These are phyloP conservation scores for Acipenser ruthenus DNA, from an alignment of 2,797 vertebrate genomes.

Conservation along the genomic window DNA sequence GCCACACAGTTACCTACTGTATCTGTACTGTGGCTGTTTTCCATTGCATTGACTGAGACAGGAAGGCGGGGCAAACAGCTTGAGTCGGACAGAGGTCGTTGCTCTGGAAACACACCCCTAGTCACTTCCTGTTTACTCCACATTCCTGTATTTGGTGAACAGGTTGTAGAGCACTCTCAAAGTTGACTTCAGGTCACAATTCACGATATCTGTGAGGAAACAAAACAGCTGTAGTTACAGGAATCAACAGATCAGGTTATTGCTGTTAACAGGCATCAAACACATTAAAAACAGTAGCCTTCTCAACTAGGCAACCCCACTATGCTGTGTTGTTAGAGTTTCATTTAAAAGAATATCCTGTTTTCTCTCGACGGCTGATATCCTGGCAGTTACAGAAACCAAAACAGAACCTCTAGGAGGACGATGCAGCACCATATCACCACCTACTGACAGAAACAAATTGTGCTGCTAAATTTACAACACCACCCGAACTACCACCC, in stretches of 20 bases:
- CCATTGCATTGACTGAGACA: not conserved
- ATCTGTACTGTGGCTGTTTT: not conserved
- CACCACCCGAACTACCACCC: too few species aligned
- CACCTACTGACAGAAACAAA: too few species aligned
- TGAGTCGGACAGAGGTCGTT: constrained; percentile 5
- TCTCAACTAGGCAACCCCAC: too few species aligned
- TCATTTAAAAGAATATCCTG: too few species aligned
- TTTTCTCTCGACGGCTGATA: too few species aligned
- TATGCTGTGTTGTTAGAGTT: too few species aligned
- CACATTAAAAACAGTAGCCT: too few species aligned
- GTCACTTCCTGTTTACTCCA: constrained; percentile 61
- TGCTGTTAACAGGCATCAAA: too few species aligned
- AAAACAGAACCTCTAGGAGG: not conserved
- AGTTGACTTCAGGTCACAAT: constrained; percentile 93
- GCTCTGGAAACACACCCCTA: constrained; percentile 7
- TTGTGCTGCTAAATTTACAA: too few species aligned
- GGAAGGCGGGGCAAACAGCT: not conserved
- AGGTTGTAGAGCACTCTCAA: constrained; percentile 92
- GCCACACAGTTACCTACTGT: not conserved
- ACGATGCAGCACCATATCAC: too few species aligned
- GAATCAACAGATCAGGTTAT: not conserved
- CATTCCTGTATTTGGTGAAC: constrained; percentile 89
- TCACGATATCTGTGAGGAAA: constrained; percentile 81
- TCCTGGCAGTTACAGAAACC: not conserved
- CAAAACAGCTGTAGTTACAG: constrained; percentile 7